Evolutionary conservation across 2,113 vertebrate genomes (phyloP).

Genomic region (Serilophus lunatus): DNA sequence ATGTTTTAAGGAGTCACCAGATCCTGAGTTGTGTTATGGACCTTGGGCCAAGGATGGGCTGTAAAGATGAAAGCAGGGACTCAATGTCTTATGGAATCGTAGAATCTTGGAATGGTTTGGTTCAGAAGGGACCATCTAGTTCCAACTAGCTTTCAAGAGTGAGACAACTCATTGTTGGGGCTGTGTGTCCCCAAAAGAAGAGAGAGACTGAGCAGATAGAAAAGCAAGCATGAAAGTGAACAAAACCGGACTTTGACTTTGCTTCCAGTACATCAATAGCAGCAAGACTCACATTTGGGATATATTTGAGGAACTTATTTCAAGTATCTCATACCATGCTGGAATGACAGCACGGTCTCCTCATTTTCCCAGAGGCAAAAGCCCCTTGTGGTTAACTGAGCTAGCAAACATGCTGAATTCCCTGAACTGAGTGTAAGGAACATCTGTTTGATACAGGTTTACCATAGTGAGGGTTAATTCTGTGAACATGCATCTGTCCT

Average conservation of each 20-base stretch:
- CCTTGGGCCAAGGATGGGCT: too few relatives aligned
- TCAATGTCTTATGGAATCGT: rapidly evolving
- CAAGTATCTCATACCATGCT: neutral
- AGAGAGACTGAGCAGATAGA: neutral
- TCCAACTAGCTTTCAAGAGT: neutral
- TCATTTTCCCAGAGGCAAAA: neutral
- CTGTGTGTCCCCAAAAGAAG: neutral
- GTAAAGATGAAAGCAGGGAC: neutral
- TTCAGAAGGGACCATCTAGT: rapidly evolving
- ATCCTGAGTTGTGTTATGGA: neutral
- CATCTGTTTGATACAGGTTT: neutral
- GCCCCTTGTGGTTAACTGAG: neutral
- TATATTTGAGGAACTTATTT: neutral
- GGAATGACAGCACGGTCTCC: neutral
- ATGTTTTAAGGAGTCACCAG: rapidly evolving
- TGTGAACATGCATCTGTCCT: neutral
- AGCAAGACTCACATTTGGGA: neutral
- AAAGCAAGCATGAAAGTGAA: neutral
- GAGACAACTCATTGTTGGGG: neutral
- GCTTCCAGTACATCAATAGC: neutral
- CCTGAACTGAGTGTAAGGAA: neutral
- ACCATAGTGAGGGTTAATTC: neutral
- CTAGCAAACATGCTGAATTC: neutral
- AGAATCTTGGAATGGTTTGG: neutral
- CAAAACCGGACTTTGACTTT: neutral